Evolutionary conservation across 2,113 vertebrate species (phyloP).

Genomic region (Chamaetylas fuelleborni): DNA sequence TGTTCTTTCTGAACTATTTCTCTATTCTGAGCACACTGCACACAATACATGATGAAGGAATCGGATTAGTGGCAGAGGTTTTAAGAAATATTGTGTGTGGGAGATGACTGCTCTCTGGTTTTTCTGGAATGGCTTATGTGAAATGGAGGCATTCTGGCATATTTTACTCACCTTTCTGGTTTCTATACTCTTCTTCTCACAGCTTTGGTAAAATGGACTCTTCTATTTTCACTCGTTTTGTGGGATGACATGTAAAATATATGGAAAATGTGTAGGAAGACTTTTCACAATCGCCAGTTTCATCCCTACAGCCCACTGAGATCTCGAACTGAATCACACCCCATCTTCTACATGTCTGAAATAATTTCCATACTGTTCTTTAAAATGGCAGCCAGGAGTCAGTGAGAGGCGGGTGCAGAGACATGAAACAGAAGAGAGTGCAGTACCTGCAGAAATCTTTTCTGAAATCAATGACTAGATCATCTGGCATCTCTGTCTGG

Average conservation of each 20-base stretch:
- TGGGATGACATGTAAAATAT: constrained; percentile 51
- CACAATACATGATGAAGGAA: not conserved
- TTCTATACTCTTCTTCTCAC: not conserved
- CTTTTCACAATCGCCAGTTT: constrained; percentile 30
- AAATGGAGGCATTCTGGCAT: not conserved
- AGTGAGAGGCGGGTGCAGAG: not conserved
- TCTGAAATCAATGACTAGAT: not conserved
- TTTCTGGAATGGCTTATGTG: not conserved
- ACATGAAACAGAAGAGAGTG: constrained; percentile 7
- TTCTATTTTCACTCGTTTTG: constrained; percentile 56
- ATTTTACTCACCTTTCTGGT: not conserved
- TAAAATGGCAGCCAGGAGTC: constrained; percentile 45
- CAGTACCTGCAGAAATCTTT: constrained; percentile 3
- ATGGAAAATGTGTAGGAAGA: constrained; percentile 53
- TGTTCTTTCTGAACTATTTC: not conserved
- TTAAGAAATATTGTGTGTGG: not conserved
- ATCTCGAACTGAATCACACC: constrained; percentile 46
- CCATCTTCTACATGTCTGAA: constrained; percentile 30
- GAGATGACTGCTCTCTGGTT: not conserved
- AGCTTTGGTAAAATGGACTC: not conserved
- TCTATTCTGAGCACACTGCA: not conserved
- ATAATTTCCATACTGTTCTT: constrained; percentile 42
- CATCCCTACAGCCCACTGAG: constrained; percentile 51
- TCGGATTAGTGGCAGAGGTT: not conserved
- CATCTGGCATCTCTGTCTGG: not conserved